Base-by-base conservation (phyloP, 2,797 vertebrate genomes). In the Eremophila alpestris region DNA sequence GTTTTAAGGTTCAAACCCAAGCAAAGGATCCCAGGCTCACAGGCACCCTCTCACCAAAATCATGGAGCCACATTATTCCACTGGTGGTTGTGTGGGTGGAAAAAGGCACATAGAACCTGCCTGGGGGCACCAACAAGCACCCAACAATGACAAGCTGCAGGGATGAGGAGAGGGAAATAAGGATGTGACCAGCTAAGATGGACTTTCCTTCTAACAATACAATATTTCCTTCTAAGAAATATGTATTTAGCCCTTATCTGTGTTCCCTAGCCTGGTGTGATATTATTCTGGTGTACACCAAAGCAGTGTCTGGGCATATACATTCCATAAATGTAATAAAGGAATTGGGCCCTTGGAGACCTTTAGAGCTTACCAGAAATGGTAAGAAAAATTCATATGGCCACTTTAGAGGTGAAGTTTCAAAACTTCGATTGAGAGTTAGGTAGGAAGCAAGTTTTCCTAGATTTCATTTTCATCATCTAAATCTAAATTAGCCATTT, bases 51-150 rank as follows among this genome's bases (percentile, higher is more conserved):
- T 40, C n/a, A 15, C 13, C 41, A 51, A 29, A 75, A 27, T 16
- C 30, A 7, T 0, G 3, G 49, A 67, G 32, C 11, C 4, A 5
- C 10, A 1, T 29, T 15, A 55, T 48, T 62, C 40, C 48, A 2
- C 30, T 49, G 46, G 4, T 62, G 29, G 40, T 26, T 40, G 22
- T 8, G 27, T 5, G 32, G 24, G 14, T 32, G 34, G 45, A 43
- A 41, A 52, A 43, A 46, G n/a, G 58, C 16, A 16, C 1, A 9
- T 2, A 18, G 29, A 60, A 13, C 16, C 26, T 30, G 29, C 29
- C 36, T 1, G 3, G 17, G 32, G 13, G n/a, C 18, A 80, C 24
- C 21, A 17, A 5, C 45, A 60, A 23, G 23, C 38, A 54, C 13
- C 29, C n/a, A 51, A 5, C 16, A 78, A 27, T 60, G 27, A 11